Evolutionary conservation across 2,888 invertebrate species (phyloP).

Genomic region (Drosophila cyrtoloma): DNA sequence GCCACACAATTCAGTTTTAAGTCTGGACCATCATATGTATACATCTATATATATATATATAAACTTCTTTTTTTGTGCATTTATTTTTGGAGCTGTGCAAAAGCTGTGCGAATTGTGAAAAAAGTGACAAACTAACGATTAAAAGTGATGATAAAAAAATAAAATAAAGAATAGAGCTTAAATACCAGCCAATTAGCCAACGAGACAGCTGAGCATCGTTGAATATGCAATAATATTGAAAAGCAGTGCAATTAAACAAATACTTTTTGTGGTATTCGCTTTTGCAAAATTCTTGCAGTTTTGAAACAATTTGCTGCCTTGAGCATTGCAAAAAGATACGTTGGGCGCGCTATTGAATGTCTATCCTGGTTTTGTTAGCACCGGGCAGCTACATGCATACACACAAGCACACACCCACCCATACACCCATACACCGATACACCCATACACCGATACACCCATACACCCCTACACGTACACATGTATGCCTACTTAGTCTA

Average conservation of each 20-base stretch:
- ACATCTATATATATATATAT: neutral
- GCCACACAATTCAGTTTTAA: constrained; percentile 20
- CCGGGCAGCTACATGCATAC: constrained; percentile 51
- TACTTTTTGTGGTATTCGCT: neutral
- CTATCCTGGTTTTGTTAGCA: constrained; percentile 55
- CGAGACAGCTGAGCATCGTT: neutral
- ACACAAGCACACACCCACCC: constrained; percentile 19
- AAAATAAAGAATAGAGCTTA: neutral
- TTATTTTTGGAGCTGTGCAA: constrained; percentile 25
- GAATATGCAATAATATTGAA: neutral
- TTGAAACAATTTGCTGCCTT: constrained; percentile 55
- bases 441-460: constrained; percentile 10
- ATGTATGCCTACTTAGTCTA: neutral
- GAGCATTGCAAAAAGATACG: constrained; percentile 25
- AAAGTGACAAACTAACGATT: constrained; percentile 13
- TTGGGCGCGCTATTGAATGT: constrained; percentile 49
- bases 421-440: constrained; percentile 14
- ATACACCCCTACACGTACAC: constrained; percentile 13
- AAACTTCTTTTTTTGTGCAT: constrained; percentile 18
- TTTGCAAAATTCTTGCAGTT: constrained; percentile 9
- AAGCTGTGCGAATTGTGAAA: constrained; percentile 7
- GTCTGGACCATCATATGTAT: constrained; percentile 25
- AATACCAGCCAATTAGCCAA: neutral
- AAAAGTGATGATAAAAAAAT: constrained; percentile 9
- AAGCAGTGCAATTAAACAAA: neutral